A percentile compares a stretch with the other conserved stretches of the same genome.
phyloP scores from a whole-genome alignment of 35 echinoderm and acorn worm species.

The Strongylocentrotus purpuratus region DNA sequence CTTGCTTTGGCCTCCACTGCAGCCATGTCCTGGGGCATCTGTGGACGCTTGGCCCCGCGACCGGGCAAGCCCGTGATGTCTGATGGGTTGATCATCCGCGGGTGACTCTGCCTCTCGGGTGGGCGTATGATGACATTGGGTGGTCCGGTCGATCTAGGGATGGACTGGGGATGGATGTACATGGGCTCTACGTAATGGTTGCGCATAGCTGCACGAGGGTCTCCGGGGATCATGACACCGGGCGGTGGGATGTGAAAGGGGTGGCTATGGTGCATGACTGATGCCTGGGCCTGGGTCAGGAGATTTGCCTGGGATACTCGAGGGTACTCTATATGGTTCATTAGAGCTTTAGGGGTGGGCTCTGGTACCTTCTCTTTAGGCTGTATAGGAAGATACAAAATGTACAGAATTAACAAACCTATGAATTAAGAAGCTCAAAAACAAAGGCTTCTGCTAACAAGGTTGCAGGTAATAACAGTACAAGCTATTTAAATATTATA shows the following conservation, averaged over 20 bases:
- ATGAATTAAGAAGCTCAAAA: not conserved
- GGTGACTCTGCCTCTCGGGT: not conserved
- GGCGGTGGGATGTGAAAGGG: constrained; percentile 5
- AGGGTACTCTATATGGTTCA: constrained; percentile 29
- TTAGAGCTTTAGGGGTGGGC: not conserved
- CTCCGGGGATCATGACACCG: not conserved
- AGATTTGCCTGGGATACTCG: not conserved
- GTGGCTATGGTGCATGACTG: not conserved
- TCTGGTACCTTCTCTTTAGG: constrained; percentile 40
- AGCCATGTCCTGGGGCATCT: constrained; percentile 47
- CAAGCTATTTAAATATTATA: no score
- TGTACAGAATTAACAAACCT: not conserved
- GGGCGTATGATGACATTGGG: not conserved
- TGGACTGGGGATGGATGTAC: constrained; percentile 36
- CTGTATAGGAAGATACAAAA: not conserved
- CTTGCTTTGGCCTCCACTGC: constrained; percentile 4
- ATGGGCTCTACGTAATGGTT: constrained; percentile 44
- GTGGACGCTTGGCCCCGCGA: constrained; percentile 42
- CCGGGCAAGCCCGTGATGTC: constrained; percentile 22
- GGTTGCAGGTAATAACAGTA: no score
- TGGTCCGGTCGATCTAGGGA: not conserved
- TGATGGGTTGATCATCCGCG: not conserved
- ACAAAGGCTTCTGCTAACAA: no score
- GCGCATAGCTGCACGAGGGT: not conserved
- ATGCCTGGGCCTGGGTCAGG: not conserved